phyloP scores from a whole-genome alignment of 2,888 invertebrate species.

The Parthenolecanium corni region DNA sequence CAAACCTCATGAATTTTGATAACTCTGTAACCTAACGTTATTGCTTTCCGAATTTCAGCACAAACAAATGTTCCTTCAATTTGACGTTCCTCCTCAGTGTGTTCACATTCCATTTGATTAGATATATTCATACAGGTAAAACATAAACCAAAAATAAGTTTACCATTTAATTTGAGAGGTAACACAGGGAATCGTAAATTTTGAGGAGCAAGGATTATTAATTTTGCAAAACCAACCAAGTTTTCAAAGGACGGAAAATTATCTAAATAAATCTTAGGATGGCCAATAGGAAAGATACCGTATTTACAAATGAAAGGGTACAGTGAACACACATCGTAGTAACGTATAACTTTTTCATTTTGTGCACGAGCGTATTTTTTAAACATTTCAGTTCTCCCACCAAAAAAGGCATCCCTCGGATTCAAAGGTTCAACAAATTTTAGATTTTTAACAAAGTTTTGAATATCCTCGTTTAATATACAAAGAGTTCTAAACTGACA shows the following conservation, averaged over 20 bases:
- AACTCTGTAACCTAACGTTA: not conserved
- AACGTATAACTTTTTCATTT: not conserved
- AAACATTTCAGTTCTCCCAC: not conserved
- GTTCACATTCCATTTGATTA: not conserved
- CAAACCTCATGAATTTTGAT: not conserved
- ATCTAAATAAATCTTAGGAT: not conserved
- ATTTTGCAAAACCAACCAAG: not conserved
- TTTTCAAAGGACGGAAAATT: not conserved
- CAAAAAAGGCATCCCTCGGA: not conserved
- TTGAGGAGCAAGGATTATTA: not conserved
- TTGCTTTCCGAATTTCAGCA: too few relatives aligned
- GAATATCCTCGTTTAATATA: not conserved
- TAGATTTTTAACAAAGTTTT: not conserved
- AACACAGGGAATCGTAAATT: not conserved
- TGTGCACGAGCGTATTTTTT: not conserved
- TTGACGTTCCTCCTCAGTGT: not conserved
- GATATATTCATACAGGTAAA: not conserved
- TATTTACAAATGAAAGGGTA: not conserved
- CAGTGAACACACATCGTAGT: not conserved
- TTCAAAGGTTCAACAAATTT: not conserved
- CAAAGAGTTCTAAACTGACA: not conserved
- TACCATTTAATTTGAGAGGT: not conserved
- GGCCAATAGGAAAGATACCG: not conserved
- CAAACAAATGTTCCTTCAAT: not conserved
- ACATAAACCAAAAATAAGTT: conserved; percentile 2